These are phyloP conservation scores for Chamaedrilus cognettii DNA, from an alignment of 2,888 invertebrate genomes.

Conservation along the genomic window DNA sequence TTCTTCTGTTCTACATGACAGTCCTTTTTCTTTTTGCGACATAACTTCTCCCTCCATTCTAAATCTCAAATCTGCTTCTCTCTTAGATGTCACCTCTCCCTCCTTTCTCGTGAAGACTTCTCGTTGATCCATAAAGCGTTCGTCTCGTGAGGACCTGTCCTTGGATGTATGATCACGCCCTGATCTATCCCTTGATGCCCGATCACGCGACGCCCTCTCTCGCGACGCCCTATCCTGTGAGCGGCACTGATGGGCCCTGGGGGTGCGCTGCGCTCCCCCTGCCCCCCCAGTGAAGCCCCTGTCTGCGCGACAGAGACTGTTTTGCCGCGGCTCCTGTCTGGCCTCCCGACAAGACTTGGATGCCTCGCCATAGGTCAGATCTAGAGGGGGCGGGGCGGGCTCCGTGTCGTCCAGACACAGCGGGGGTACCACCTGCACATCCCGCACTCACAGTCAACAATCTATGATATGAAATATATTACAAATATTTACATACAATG, in stretches of 20 bases:
- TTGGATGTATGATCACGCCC: neutral
- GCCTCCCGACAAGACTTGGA: neutral
- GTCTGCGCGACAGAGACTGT: neutral
- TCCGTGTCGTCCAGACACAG: no score
- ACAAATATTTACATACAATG: no score
- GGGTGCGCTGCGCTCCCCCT: neutral
- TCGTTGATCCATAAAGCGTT: neutral
- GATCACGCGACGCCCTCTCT: neutral
- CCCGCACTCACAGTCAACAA: no score
- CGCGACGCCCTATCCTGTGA: neutral
- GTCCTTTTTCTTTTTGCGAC: no score
- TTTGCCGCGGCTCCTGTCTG: neutral
- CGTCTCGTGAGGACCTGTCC: neutral
- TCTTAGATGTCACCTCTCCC: no score
- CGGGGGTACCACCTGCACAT: no score
- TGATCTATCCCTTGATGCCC: neutral
- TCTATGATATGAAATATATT: no score
- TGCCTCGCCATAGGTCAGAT: neutral
- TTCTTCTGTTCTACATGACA: no score
- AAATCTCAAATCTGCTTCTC: no score
- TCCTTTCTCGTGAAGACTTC: no score
- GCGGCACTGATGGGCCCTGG: slow-evolving; percentile 1
- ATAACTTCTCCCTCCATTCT: no score
- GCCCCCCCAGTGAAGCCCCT: neutral
- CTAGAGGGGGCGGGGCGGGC: no score